phyloP scores from a whole-genome alignment of 2,888 invertebrate species.

The Calameuta filiformis region DNA sequence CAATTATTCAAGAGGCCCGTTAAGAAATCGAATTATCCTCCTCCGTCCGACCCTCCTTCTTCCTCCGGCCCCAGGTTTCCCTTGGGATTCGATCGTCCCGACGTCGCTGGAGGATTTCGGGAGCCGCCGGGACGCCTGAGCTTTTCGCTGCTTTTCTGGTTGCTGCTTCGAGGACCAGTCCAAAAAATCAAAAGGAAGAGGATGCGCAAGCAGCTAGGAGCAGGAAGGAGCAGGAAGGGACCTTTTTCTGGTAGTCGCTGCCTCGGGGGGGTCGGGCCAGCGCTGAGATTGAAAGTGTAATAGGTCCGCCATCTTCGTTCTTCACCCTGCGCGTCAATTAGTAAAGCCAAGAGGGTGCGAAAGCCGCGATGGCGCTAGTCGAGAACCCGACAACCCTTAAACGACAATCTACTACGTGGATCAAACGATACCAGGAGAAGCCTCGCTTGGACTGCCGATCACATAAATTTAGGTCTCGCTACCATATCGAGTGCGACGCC shows the following conservation, averaged over 20 bases:
- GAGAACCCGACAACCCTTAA: not conserved
- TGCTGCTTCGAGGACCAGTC: not conserved
- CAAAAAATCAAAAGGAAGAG: not conserved
- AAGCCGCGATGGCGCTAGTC: constrained; percentile 50
- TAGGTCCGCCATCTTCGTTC: constrained; percentile 63
- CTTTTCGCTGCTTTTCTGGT: not conserved
- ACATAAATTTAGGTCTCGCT: not conserved
- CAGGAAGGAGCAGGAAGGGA: not conserved
- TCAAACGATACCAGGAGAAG: not conserved
- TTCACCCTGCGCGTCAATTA: constrained; percentile 61
- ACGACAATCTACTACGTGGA: not conserved
- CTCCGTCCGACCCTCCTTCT: constrained; percentile 26
- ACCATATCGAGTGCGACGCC: not conserved
- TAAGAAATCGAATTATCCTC: constrained; percentile 37
- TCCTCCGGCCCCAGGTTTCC: not conserved
- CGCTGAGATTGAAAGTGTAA: constrained; percentile 61
- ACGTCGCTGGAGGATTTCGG: not conserved
- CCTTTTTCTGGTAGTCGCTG: constrained; percentile 10
- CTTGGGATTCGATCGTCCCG: not conserved
- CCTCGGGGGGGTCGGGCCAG: constrained; percentile 9
- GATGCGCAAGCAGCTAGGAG: not conserved
- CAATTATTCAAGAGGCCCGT: constrained; percentile 35
- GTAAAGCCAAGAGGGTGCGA: constrained; percentile 48
- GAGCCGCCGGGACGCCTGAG: no score
- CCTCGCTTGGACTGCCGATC: not conserved